Evolutionary conservation across 2,797 vertebrate genomes (phyloP), one percentile per base, ranked within the genome.

Genomic region (Hydrolagus colliei): DNA sequence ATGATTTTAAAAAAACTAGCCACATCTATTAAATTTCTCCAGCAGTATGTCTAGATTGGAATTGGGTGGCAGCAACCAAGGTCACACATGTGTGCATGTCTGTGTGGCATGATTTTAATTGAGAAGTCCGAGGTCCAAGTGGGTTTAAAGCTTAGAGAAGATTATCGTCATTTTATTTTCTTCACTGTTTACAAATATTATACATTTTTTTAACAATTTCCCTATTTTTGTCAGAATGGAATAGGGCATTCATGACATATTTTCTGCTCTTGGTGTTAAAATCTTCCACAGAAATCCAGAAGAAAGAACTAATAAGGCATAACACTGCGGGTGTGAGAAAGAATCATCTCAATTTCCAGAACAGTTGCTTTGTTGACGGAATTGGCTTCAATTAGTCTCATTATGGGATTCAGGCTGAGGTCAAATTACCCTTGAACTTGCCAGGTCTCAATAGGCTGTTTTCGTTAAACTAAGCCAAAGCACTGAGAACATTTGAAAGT

Each of bases 371-470:
- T 84, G 79, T 84, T 84, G 32, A 14, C 41, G 79, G 65, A 84
- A 84, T 71, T 84, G 79, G 79, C 79, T 84, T 41, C 79, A 84
- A 84, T 84, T 84, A 84, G 79, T 84, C 71, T 63, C 79, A 84
- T 84, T 84, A 84, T 84, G 79, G 79, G 79, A 84, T 84, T 84
- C 79, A 71, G 79, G 32, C 79, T 71, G 79, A 84, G 79, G 79
- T 84, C 79, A 71, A 84, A 84, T 84, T 84, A 84, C 79, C 79
- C 27, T 71, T 84, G 63, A 77, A 84, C 79, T 84, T 84, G 79
- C 79, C 79, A 84, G 79, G 65, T 84, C 79, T 84, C 79, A 68
- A 32, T 71, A 67, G 65, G 71, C 65, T 84, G 79, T 82, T 84
- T 80, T 84, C 68, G 22, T 84, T 71, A 71, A 84, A 16, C 65